Evolutionary conservation across 2,888 invertebrate species (phyloP).

Genomic region (Peribatodes rhomboidaria): DNA sequence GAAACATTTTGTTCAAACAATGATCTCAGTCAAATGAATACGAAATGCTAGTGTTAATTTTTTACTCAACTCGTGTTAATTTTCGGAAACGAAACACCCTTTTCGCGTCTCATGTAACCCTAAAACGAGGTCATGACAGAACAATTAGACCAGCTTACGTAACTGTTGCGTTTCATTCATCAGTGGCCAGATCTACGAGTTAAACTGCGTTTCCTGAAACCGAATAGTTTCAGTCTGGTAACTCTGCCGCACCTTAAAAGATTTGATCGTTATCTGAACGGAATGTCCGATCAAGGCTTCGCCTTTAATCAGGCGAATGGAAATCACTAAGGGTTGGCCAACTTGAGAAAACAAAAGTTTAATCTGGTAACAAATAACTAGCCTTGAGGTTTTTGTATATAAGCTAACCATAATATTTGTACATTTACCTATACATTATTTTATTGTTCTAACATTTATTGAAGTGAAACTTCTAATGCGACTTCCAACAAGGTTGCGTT

Average conservation of each 20-base stretch:
- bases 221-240: conserved; percentile 1
- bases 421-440: too few species aligned
- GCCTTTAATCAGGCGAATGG: conserved; percentile 9
- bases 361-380: background rate
- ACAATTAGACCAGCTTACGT: conserved; percentile 24
- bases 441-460: too few species aligned
- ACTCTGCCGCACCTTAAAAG: background rate
- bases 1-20: conserved; percentile 10
- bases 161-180: conserved; percentile 27
- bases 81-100: conserved; percentile 23
- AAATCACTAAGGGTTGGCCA: background rate
- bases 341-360: background rate
- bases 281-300: background rate
- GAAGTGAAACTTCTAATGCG: too few species aligned
- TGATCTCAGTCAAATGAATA: background rate
- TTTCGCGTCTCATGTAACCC: conserved; percentile 26
- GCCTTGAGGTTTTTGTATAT: background rate
- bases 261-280: background rate
- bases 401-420: background rate
- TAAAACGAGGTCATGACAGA: conserved; percentile 22
- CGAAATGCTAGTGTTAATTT: conserved; percentile 22
- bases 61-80: conserved; percentile 19
- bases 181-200: background rate
- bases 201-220: background rate
- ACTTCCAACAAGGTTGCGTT: too few species aligned